Base-by-base conservation (phyloP, 2,888 invertebrate species). In the Crioceris asparagi region DNA sequence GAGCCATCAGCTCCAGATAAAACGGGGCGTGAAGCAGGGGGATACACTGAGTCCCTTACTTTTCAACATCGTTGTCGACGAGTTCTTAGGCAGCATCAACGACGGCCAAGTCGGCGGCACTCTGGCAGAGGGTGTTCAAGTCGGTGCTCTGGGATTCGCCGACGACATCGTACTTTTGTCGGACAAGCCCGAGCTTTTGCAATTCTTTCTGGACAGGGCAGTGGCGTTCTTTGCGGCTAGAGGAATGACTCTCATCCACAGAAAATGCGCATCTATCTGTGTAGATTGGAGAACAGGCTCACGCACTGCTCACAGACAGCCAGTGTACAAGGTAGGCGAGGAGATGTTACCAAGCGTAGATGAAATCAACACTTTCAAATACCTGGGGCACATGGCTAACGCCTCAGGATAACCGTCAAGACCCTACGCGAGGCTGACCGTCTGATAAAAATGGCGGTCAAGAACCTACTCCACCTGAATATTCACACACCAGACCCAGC, bases 401-500 rank as follows among this genome's bases (percentile, higher is more conserved):
- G 56, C 2, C 56, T 57, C 0, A 41, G 41, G 2, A 30, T 49
- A 1, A 50, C 51, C 0, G 39, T 40, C 1, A 40, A 27, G 7
- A 25, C 34, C 10, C 35, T 42, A 5, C 19, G 26, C 23, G 40
- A 31, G 1, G 38, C 32, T 7, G 44, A 46, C 21, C 34, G 35
- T 5, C 16, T 40, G 8, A 29, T 42, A 12, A 39, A 34, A 8
- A 21, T 36, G 26, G 10, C 42, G 15, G 35, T 46, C 8, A 39
- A 49, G 26, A 11, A 29, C 11, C 59, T 62, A 51, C 63, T 69
- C 65, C 70, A 70, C 65, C 67, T 71, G 64, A 60, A 65, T 62
- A 63, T 64, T 6, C 54, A 46, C 49, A 56, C 38, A 45, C 56
- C 48, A 39, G 52, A 46, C 55, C 55, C 49, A 49, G 52, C 35